These are phyloP conservation scores for Cyprinodon diabolis DNA, from an alignment of 2,797 vertebrate species.

Conservation along the genomic window DNA sequence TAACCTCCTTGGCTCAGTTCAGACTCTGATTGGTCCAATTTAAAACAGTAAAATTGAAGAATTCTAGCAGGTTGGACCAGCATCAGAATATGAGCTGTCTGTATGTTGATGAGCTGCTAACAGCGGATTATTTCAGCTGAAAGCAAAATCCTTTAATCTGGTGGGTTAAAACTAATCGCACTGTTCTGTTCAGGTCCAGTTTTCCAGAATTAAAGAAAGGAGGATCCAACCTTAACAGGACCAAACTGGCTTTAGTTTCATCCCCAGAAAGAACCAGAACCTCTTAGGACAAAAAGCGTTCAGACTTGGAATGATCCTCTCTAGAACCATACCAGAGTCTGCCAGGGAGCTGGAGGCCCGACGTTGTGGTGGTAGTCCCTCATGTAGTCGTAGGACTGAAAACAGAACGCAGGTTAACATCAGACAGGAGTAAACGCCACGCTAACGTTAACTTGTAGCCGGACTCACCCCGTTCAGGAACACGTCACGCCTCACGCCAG, in stretches of 20 bases:
- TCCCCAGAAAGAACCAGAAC: too few relatives aligned
- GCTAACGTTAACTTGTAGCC: neutral
- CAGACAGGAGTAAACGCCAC: neutral
- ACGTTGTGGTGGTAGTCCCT: constrained; percentile 96
- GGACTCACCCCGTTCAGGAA: constrained; percentile 98
- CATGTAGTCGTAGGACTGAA: constrained; percentile 98
- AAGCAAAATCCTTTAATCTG: too few relatives aligned
- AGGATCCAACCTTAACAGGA: too few relatives aligned
- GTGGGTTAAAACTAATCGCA: too few relatives aligned
- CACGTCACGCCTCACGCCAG: constrained; percentile 93
- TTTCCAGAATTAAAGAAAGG: too few relatives aligned
- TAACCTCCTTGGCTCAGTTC: neutral
- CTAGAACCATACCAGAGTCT: constrained; percentile 88
- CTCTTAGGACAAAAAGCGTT: too few relatives aligned
- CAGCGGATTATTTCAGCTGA: too few relatives aligned
- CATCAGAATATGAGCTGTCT: too few relatives aligned
- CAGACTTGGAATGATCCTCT: neutral
- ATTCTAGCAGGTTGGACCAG: too few relatives aligned
- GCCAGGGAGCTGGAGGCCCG: constrained; percentile 95
- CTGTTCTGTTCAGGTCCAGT: too few relatives aligned
- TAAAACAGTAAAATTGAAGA: neutral
- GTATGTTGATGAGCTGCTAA: too few relatives aligned
- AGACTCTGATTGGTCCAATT: neutral
- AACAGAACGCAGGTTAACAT: constrained; percentile 12
- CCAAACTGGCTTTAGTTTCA: too few relatives aligned